phyloP scores from a whole-genome alignment of 1,140 invertebrate species.

The Mylabris phalerata region DNA sequence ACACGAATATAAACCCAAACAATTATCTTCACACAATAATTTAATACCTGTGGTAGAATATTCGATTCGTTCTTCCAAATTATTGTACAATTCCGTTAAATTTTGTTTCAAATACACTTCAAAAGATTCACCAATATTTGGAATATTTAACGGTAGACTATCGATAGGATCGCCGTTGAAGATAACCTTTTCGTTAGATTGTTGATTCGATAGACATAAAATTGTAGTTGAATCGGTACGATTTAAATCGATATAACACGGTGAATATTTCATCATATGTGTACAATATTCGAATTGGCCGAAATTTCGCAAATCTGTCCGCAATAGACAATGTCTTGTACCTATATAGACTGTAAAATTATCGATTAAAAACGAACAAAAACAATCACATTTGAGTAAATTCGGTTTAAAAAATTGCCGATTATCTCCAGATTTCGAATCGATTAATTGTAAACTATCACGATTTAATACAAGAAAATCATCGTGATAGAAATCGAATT shows the following conservation, averaged over 20 bases:
- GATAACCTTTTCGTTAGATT: slow-evolving; percentile 3
- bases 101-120: background rate
- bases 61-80: background rate
- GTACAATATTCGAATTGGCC: slow-evolving; percentile 4
- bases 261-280: slow-evolving; percentile 1
- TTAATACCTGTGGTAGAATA: slow-evolving; percentile 4
- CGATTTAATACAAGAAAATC: too few relatives aligned
- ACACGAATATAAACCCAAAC: slow-evolving; percentile 1
- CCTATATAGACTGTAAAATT: background rate
- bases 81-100: background rate
- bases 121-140: slow-evolving; percentile 2
- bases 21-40: slow-evolving; percentile 4
- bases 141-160: slow-evolving; percentile 6
- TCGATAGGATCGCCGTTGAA: slow-evolving; percentile 2
- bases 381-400: background rate
- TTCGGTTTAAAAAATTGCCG: background rate
- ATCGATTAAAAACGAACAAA: background rate
- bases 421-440: background rate
- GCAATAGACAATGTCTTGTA: slow-evolving; percentile 3
- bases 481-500: too few relatives aligned
- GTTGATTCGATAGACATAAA: slow-evolving; percentile 7
- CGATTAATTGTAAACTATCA: too few relatives aligned
- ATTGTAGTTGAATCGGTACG: background rate
- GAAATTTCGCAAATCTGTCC: slow-evolving; percentile 1
- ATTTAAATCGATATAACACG: slow-evolving; percentile 7